Evolutionary conservation across 2,888 invertebrate species (phyloP), one percentile per base, ranked within the genome.

Genomic region (Plusia festucae): DNA sequence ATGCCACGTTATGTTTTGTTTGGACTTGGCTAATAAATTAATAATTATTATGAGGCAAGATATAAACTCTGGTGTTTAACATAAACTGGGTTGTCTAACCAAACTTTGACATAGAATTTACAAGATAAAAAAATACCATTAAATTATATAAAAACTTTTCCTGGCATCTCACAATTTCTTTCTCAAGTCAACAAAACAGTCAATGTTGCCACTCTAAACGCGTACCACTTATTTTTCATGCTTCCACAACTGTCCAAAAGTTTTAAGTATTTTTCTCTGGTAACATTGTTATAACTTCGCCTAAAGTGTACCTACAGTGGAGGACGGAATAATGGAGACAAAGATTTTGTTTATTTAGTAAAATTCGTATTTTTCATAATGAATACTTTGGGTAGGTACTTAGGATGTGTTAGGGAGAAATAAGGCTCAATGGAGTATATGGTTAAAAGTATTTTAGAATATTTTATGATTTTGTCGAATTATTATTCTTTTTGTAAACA

Each of bases 151-250:
- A 58, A 67, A 61, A n/a, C 34, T 40, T 9, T 16, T 15, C 3
- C 20, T 18, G 46, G 27, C 55, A 2, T 53, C 24, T 60, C 52
- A 55, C 58, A 34, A 40, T 60, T 66, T 66, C 53, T 49, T 61
- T 49, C 32, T 7, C 32, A 49, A 51, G 60, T 66, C 44, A 60
- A 66, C 58, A 32, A 53, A 74, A 55, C 61, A 52, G 13, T 59
- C 9, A 20, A 55, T 64, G 63, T 72, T 70, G 64, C 55, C 54
- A 66, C 53, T 68, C 56, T 59, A 22, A 60, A 49, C 64, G 53
- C 79, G 72, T 79, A 68, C 49, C 53, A 58, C 53, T 72, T 74
- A 74, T 74, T 70, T 79, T 77, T 77, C 70, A 72, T 53, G 64
- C 32, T 61, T 24, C 60, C 53, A 22, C 53, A 68, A 65, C 64